These are phyloP conservation scores for Coregonus suidteri DNA, from an alignment of 2,797 vertebrate genomes.

Conservation along the genomic window DNA sequence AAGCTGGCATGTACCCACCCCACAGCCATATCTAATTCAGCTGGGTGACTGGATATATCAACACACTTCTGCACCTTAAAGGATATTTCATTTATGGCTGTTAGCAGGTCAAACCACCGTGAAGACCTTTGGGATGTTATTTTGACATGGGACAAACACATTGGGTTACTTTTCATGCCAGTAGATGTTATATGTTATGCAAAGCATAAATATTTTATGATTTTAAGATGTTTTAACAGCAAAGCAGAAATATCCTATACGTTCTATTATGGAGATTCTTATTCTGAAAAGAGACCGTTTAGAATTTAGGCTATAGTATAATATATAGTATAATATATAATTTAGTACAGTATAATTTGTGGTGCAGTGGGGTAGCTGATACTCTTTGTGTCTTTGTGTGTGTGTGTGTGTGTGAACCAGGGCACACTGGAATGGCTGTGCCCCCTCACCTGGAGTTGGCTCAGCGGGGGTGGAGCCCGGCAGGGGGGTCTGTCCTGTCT, in stretches of 20 bases:
- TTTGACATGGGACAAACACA: background rate
- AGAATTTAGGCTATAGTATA: background rate
- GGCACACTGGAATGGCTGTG: background rate
- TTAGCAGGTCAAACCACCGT: background rate
- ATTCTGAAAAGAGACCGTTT: background rate
- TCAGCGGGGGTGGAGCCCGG: background rate
- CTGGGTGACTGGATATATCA: background rate
- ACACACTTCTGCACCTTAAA: background rate
- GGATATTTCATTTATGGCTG: background rate
- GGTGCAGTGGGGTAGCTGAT: background rate
- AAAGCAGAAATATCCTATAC: background rate
- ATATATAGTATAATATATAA: too few relatives aligned
- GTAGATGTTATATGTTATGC: background rate
- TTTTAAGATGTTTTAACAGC: background rate
- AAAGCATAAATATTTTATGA: background rate
- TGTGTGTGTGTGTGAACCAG: background rate
- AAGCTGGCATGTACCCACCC: background rate
- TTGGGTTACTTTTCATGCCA: background rate
- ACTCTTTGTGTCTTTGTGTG: background rate
- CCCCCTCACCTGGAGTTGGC: background rate
- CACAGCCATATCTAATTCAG: background rate
- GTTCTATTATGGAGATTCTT: background rate
- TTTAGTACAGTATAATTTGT: background rate
- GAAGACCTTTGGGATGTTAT: background rate
- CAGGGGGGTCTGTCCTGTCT: constrained; percentile 6